Evolutionary conservation across 2,888 invertebrate species (phyloP), one percentile per base, ranked within the genome.

Genomic region (Tenodera sinensis): DNA sequence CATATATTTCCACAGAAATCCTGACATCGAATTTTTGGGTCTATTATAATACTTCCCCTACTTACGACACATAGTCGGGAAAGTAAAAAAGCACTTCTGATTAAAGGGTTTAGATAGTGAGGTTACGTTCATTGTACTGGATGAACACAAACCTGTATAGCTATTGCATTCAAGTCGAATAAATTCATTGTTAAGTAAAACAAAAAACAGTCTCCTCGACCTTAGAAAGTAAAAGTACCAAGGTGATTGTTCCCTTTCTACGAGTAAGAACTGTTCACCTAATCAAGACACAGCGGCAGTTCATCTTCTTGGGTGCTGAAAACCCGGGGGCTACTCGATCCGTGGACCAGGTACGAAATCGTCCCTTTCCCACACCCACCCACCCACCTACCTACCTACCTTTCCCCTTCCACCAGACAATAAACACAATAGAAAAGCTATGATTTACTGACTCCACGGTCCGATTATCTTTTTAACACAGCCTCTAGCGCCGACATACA

Each of bases 401-500:
- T 42, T 42, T 34, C 15, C 84, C 34, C n/a, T 42, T 14, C 14
- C 42, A 7, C 27, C 28, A 85, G 85, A 47, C 85, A 84, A n/a
- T 84, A 42, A n/a, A 47, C 28, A 84, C 84, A 84, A 84, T 84
- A 42, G 84, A 42, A 42, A 71, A 84, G 84, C 42, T 34, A 47
- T 85, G 85, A 85, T 85, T 85, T 85, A 85, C 85, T 47, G 47
- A 25, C 27, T 54, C 54, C 85, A 27, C 9, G 42, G 85, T 54
- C 34, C 85, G 47, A 85, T 85, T 85, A 85, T 54, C 85, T 85
- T 54, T 47, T 47, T 27, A 85, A 25, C 20, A 54, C 85, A 85
- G 85, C 85, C 85, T 42, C 85, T 28, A 85, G 85, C 85, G 47
- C 85, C 47, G 85, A 85, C 42, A 54, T 47, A 85, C 47, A 85